Evolutionary conservation across 92 coral and sea anemone genomes (phyloP).

Genomic region (Desmophyllum pertusum): DNA sequence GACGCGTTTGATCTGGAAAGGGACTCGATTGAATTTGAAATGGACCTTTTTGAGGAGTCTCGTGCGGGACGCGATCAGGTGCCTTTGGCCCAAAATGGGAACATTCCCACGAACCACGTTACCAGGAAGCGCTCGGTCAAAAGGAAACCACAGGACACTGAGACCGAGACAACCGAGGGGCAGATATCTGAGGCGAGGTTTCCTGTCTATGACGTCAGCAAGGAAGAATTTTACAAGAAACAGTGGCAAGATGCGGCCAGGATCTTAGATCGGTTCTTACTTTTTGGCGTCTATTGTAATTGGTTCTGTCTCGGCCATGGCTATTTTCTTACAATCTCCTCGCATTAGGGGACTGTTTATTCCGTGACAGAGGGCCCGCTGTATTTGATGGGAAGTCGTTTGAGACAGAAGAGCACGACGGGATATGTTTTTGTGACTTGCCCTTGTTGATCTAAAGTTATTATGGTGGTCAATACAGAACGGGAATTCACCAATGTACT

Average conservation of each 20-base stretch:
- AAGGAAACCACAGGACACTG: conserved; percentile 68
- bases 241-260: conserved; percentile 94
- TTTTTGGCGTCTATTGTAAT: conserved; percentile 80
- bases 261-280: conserved; percentile 80
- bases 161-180: conserved; percentile 46
- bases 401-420: background rate
- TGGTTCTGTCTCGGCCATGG: conserved; percentile 85
- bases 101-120: conserved; percentile 57
- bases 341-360: conserved; percentile 79
- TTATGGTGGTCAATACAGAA: background rate
- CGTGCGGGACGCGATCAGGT: conserved; percentile 68
- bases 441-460: background rate
- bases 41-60: conserved; percentile 73
- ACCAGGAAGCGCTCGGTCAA: conserved; percentile 67
- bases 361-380: conserved; percentile 43
- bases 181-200: conserved; percentile 47
- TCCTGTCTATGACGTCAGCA: conserved; percentile 43
- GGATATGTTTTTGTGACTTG: background rate
- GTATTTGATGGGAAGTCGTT: background rate
- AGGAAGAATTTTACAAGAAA: conserved; percentile 76
- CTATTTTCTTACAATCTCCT: conserved; percentile 86
- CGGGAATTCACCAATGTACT: background rate
- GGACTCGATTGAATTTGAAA: conserved; percentile 85
- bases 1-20: conserved; percentile 78
- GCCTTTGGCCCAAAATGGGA: conserved; percentile 80